Base-by-base conservation (phyloP, 1,140 invertebrate genomes). In the Leptonema lineaticorne region DNA sequence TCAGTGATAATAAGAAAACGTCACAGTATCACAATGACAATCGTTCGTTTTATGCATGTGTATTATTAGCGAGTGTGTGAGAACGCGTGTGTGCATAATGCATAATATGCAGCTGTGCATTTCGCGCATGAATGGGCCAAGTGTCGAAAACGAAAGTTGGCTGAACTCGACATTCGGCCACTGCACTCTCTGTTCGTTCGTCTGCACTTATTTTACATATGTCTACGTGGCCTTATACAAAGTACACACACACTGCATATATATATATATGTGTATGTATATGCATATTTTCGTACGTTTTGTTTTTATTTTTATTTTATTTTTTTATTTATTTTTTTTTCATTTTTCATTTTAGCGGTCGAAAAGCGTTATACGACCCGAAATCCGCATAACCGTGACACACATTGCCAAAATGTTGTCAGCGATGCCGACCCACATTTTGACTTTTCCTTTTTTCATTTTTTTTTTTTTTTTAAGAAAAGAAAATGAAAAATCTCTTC, bases 141-240 rank as follows among this genome's bases (percentile, higher is more conserved):
- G 50, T 53, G 50, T 24, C 50, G 50, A 53, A 53, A 53, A 53
- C 50, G 50, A 53, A 53, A 53, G 50, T 53, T 53, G 50, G 50
- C 50, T 53, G 50, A 53, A 53, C 50, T 53, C 50, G 50, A 18
- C 50, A 53, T 26, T 53, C 50, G 50, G 50, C 50, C 50, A 26
- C 8, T 53, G 50, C 50, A 53, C 50, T 22, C 50, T 18, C 46
- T 9, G 14, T 53, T 2, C 50, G 9, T 41, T 41, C 37, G 37
- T 9, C 11, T 41, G 37, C 37, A 41, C 24, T 4, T 45, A 14
- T 4, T 53, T 11, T 53, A 20, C 20, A 53, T 53, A 24, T 26
- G 50, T 24, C 24, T 22, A 4, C 41, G 41, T 9, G 6, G 41
- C 29, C 5, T 11, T 6, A 33, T 6, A 33, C 5, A 6, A 11